A percentile compares a stretch with the other conserved stretches of the same genome.
Evolutionary conservation across 2,113 vertebrate species (phyloP).

Genomic region (Triplophysa dalaica): DNA sequence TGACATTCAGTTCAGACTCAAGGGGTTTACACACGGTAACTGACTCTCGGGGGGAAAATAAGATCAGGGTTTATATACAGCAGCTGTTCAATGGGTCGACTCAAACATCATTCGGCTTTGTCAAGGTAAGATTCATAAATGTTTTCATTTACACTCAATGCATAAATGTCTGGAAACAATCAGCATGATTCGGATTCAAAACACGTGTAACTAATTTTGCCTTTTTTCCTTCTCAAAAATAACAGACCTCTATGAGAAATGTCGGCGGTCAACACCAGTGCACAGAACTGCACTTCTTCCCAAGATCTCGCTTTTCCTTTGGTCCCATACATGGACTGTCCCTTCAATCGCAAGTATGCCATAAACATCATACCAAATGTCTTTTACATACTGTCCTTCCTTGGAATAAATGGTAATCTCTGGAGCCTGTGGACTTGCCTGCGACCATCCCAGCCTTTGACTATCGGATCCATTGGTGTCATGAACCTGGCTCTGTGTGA

Average conservation of each 20-base stretch:
- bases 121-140: constrained; percentile 29
- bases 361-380: constrained; percentile 34
- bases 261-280: constrained; percentile 31
- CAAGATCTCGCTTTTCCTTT: constrained; percentile 41
- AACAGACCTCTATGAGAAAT: not conserved
- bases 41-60: not conserved
- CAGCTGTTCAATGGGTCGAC: not conserved
- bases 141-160: not conserved
- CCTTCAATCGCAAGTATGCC: constrained; percentile 21
- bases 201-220: not conserved
- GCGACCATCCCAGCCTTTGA: constrained; percentile 49
- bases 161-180: not conserved
- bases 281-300: constrained; percentile 24
- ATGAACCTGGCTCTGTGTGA: constrained; percentile 57
- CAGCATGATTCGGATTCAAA: not conserved
- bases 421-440: constrained; percentile 50
- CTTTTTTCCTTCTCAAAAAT: not conserved
- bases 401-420: constrained; percentile 55
- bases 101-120: not conserved
- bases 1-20: constrained; percentile 10
- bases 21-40: constrained; percentile 9
- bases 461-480: constrained; percentile 51
- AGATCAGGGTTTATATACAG: not conserved
- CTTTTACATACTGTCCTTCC: constrained; percentile 41
- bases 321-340: constrained; percentile 40